Evolutionary conservation across 2,797 vertebrate genomes (phyloP), one percentile per base, ranked within the genome.

Genomic region (Hyperoplus lanceolatus): DNA sequence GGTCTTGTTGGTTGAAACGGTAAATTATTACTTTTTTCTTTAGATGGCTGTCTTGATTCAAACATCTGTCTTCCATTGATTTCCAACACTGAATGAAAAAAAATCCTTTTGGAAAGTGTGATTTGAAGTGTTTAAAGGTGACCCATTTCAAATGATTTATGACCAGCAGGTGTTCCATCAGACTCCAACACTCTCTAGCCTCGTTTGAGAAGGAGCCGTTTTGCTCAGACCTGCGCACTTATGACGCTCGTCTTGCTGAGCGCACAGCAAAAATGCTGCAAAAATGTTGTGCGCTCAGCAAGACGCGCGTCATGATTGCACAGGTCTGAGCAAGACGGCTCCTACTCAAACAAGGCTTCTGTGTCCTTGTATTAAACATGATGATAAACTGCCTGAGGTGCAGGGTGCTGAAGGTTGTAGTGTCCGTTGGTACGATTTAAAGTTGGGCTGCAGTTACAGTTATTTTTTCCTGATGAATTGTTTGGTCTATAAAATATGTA

Each of bases 21-120:
- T 29, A 29, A 29, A 29, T 29, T 3, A 29, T 21, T 3, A 29
- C 3, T 29, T 29, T 29, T 29, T 29, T 29, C 29, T 73, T 21
- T 3, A 59, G 4, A 65, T 4, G 1, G 0, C 46, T 10, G 46
- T 76, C 68, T 75, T 77, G 50, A 58, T 58, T 75, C 18, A 53
- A 61, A 72, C 72, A 55, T 65, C 55, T 21, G 70, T 81, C 71
- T 81, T 86, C 73, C 83, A 68, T 45, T 45, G 16, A 41, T 48
- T n/a, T 54, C 29, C 1, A 53, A 42, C 43, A 14, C 43, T 21
- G 71, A 64, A 58, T 49, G 36, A 75, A 78, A 73, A 15, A 5
- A 56, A 39, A 50, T 77, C 77, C 64, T 65, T 59, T 9, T 51
- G 21, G 18, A 57, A 73, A 56, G 16, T 39, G 38, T 48, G 55